phyloP scores from a whole-genome alignment of 2,113 vertebrate species.

The Jacana jacana region DNA sequence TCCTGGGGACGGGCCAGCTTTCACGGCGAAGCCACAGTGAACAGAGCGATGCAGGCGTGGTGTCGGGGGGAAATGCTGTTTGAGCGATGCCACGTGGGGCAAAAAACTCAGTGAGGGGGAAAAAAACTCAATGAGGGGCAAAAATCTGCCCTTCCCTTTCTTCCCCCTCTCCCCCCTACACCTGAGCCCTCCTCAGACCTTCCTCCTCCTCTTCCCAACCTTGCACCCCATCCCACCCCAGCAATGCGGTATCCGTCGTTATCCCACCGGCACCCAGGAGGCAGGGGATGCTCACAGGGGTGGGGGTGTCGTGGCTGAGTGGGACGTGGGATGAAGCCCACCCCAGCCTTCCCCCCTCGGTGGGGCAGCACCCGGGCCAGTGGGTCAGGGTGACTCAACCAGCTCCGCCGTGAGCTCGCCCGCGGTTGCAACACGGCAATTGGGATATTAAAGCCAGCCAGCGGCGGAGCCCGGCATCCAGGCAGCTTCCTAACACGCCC shows the following conservation, averaged over 20 bases:
- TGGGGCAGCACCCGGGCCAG: background rate
- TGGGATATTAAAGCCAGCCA: background rate
- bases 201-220: background rate
- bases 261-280: background rate
- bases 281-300: background rate
- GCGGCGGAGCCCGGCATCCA: background rate
- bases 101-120: background rate
- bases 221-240: background rate
- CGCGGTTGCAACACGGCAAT: background rate
- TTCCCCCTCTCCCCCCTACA: background rate
- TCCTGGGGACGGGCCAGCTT: background rate
- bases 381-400: slow-evolving; percentile 25
- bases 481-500: background rate
- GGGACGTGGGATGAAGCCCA: background rate
- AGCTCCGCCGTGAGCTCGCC: background rate
- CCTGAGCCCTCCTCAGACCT: background rate
- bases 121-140: rapidly evolving
- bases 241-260: background rate
- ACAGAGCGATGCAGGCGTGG: background rate
- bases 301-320: background rate
- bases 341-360: background rate
- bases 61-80: rapidly evolving
- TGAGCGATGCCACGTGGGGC: background rate
- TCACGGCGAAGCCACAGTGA: background rate
- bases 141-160: background rate